Evolutionary conservation across 2,888 invertebrate genomes (phyloP), one percentile per base, ranked within the genome.

Genomic region (Junonia oenone): DNA sequence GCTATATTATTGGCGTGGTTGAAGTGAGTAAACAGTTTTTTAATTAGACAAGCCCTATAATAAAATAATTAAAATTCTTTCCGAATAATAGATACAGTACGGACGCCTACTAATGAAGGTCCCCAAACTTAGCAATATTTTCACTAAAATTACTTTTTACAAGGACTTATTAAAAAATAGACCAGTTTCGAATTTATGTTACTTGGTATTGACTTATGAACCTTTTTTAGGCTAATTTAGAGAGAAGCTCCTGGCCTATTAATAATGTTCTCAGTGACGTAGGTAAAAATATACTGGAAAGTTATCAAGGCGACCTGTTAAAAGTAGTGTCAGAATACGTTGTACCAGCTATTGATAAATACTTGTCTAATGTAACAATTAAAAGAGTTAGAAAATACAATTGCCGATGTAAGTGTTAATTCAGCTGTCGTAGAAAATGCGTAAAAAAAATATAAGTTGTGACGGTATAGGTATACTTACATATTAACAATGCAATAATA

Each of bases 211-310:
- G n/a, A n/a, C n/a, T n/a, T n/a, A n/a, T n/a, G n/a, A n/a, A 29
- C 2, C 29, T 31, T 49, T 65, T 29, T 58, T 5, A 78, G 78
- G 69, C 71, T 17, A 60, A 73, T 47, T 68, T 79, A 59, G 69
- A 69, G 49, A 67, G 68, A 53, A 75, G 74, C 50, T 73, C 78
- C 0, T 76, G 73, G 70, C 73, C 75, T 6, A 65, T 80, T 14
- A 73, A 73, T 46, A 62, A 67, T 31, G 59, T 78, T 13, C 51
- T 80, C 26, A 79, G 75, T 53, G 65, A 49, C 4, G 70, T 69
- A 57, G 76, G 71, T 6, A 58, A 65, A n/a, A 63, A 59, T 19
- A 75, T 80, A 6, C 56, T 77, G 2, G 57, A 67, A 38, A 64
- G 65, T 8, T 67, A 69, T 54, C 72, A 67, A 13, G 67, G 67